Conservation (phyloP, 2,797 vertebrate genomes). For the Myotis findleyi region DNA sequence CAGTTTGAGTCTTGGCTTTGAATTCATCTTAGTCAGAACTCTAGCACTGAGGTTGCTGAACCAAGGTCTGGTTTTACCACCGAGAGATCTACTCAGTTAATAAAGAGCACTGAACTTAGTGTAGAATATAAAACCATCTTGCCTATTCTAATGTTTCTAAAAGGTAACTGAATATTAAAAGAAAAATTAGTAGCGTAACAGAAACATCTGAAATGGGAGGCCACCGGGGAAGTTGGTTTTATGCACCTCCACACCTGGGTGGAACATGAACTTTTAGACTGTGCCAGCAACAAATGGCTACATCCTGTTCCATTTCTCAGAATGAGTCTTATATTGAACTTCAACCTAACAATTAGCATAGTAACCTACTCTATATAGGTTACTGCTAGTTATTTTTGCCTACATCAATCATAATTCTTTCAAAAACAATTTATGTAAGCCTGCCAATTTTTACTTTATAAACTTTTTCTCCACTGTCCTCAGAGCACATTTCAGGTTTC, state of each 20-base stretch:
- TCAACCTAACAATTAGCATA: not conserved
- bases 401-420: not conserved
- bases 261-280: not conserved
- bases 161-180: too few species aligned
- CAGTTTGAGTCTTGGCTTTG: too few species aligned
- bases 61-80: too few species aligned
- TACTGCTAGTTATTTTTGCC: not conserved
- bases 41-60: too few species aligned
- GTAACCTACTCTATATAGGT: not conserved
- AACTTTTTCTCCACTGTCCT: not conserved
- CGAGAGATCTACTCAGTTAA: too few species aligned
- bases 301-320: not conserved
- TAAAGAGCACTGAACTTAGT: too few species aligned
- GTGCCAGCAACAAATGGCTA: not conserved
- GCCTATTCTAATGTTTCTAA: too few species aligned
- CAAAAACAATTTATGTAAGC: not conserved
- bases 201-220: not conserved
- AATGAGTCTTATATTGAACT: not conserved
- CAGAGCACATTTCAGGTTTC: not conserved
- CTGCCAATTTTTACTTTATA: not conserved
- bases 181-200: not conserved
- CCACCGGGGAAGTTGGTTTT: not conserved
- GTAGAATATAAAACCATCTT: too few species aligned
- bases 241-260: not conserved
- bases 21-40: too few species aligned